Conservation (phyloP, 2,113 vertebrate species). For the Microcebus jonahi region DNA sequence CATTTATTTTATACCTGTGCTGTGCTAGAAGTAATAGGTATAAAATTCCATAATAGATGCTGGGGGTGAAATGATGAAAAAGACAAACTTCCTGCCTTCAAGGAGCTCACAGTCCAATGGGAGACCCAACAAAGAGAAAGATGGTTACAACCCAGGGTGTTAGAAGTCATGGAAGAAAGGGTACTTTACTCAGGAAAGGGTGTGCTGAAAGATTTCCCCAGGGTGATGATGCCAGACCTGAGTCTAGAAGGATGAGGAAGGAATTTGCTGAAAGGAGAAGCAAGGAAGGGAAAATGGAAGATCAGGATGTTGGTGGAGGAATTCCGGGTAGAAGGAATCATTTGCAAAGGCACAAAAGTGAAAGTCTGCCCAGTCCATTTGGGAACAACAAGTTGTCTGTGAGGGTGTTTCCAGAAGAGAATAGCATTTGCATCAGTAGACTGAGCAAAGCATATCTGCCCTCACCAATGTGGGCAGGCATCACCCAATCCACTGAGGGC, state of each 20-base stretch:
- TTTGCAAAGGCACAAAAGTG: not conserved
- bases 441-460: not conserved
- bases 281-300: not conserved
- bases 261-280: not conserved
- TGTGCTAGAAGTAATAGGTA: constrained; percentile 40
- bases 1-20: not conserved
- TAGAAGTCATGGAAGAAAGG: not conserved
- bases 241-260: not conserved
- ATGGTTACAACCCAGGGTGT: not conserved
- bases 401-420: not conserved
- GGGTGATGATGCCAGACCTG: not conserved
- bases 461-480: not conserved
- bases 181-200: not conserved
- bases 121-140: not conserved
- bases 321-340: not conserved
- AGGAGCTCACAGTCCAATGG: not conserved
- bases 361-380: not conserved
- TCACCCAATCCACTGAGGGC: not conserved
- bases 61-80: not conserved
- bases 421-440: not conserved
- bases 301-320: not conserved
- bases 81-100: not conserved
- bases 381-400: not conserved
- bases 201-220: not conserved
- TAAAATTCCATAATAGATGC: constrained; percentile 24